Evolutionary conservation across 2,888 invertebrate genomes (phyloP), one percentile per base, ranked within the genome.

Genomic region (Sepioteuthis lessoniana): DNA sequence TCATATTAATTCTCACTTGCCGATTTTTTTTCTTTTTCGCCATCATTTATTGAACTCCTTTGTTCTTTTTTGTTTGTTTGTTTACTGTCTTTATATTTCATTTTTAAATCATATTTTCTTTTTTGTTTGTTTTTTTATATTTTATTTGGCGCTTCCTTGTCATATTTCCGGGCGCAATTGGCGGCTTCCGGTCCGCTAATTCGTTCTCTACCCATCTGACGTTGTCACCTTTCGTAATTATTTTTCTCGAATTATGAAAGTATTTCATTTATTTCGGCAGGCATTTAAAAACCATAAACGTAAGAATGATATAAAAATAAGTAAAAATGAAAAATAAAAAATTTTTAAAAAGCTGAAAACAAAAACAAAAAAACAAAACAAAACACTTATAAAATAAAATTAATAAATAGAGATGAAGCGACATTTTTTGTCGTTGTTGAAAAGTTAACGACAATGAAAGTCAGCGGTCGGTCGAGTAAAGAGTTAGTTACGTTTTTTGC

Each of bases 161-260:
- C 76, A 76, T 76, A n/a, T 76, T 76, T 76, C n/a, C 76, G 76
- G n/a, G 76, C 76, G n/a, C 76, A 76, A 76, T 76, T 76, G n/a
- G 76, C 76, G 76, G 76, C 25, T 76, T 76, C 76, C 76, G 76
- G 76, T 76, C 76, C n/a, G 76, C n/a, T 76, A 76, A 76, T 76
- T 76, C 76, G 76, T 76, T 35, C 76, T 31, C 60, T 76, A 16
- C n/a, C 76, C 76, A 76, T 76, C n/a, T 35, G n/a, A n/a, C 13
- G 76, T 76, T 76, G 16, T n/a, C 76, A 76, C 76, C 76, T 76
- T n/a, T 76, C 76, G n/a, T 76, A 76, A 76, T 76, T 76, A 76
- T 76, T 76, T 76, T 76, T 76, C 76, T 76, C 76, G 35, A 76
- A 76, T 76, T 76, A 76, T 19, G 76, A 76, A 76, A 76, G 16